Percentiles rank a stretch among this genome's conserved stretches.
Evolutionary conservation across 1,140 invertebrate species (phyloP).

Genomic region (Diprion similis): DNA sequence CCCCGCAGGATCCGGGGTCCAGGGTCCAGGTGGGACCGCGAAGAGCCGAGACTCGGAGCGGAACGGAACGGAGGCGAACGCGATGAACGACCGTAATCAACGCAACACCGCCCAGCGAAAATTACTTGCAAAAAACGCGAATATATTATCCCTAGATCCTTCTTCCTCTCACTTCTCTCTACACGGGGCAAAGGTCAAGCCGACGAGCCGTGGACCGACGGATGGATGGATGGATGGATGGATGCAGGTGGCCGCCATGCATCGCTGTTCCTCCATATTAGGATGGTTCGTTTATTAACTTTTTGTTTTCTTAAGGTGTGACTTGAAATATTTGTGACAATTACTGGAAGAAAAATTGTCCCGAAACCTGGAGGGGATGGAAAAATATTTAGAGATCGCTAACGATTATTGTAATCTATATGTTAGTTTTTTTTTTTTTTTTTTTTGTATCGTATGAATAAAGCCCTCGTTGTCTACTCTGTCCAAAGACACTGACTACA

Average conservation of each 20-base stretch:
- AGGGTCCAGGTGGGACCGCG: neutral
- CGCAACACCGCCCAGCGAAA: slow-evolving; percentile 52
- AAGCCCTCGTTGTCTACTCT: no score
- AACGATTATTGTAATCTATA: no score
- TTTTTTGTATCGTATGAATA: no score
- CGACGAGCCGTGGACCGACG: slow-evolving; percentile 12
- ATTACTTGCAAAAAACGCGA: slow-evolving; percentile 48
- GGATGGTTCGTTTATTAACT: no score
- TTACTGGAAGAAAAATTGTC: no score
- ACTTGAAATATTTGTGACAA: no score
- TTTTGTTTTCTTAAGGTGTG: no score
- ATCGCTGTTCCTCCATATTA: no score
- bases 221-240: slow-evolving; percentile 10
- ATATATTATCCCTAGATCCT: slow-evolving; percentile 45
- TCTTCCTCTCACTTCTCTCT: neutral
- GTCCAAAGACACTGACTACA: no score
- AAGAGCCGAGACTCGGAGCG: neutral
- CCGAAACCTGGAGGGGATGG: no score
- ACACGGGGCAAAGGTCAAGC: slow-evolving; percentile 1
- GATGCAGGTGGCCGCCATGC: neutral
- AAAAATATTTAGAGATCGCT: no score
- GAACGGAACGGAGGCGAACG: slow-evolving; percentile 38
- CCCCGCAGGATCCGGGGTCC: slow-evolving; percentile 17
- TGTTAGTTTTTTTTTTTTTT: no score
- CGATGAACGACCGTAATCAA: slow-evolving; percentile 57